Base-by-base conservation (phyloP, 2,797 vertebrate species). In the Eospalax fontanierii region DNA sequence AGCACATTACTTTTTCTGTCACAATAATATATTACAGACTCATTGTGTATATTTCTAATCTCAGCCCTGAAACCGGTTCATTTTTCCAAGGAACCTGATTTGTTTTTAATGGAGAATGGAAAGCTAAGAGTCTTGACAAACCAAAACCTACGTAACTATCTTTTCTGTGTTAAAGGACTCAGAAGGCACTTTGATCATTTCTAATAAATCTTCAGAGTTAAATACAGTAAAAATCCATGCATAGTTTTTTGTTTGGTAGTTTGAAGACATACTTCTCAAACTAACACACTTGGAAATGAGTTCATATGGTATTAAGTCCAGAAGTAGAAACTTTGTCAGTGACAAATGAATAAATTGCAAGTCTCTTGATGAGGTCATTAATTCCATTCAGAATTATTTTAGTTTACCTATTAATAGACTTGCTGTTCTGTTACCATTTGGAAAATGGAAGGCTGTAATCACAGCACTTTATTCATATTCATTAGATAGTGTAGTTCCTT, bases 401-500 rank as follows among this genome's bases (percentile, higher is more conserved):
- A 94, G 82, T 94, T 87, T 68, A 40, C 28, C 93, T 89, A 21
- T 88, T 93, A 96, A 84, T 86, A 40, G 88, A 80, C 73, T 82
- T 79, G 43, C 57, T 38, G 6, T 90, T 30, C 73, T 68, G 43
- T 90, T 79, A 40, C 95, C 83, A 15, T 90, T 95, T 71, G 24
- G 71, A 83, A 84, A 88, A 75, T 24, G n/a, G 82, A 71, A 79
- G 61, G 16, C 73, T 83, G 15, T 93, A 82, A 94, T 88, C 82
- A 54, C 28, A 88, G 61, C 24, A 68, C 26, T 94, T 92, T 63
- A 71, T 88, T 82, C 73, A 81, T 57, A 30, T 85, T 92, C 94
- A 59, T 94, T 70, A 90, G 85, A 94, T 96, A 93, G 81, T 89
- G 66, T 33, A 78, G 78, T 65, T 95, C 33, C 87, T 94, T 83